These are phyloP conservation scores for Cliona cf. orientalis DNA, from an alignment of 37 sponge, comb jelly and placozoan genomes.

Conservation along the genomic window DNA sequence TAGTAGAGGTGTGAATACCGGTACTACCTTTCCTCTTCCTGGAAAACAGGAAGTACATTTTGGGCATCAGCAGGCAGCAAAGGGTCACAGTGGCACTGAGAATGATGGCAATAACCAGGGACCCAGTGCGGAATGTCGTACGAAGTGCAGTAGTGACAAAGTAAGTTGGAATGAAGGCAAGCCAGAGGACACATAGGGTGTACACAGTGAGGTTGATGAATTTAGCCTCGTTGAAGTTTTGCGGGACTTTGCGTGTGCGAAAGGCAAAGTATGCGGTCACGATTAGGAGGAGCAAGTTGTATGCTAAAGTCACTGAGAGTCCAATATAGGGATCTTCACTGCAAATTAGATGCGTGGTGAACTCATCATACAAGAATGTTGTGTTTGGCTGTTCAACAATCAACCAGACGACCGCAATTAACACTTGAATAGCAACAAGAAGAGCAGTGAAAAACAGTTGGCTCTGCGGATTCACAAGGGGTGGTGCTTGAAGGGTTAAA, in stretches of 20 bases:
- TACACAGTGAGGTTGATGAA: slow-evolving; percentile 59
- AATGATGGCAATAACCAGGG: slow-evolving; percentile 49
- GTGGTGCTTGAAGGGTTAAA: background rate
- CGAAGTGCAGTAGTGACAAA: slow-evolving; percentile 42
- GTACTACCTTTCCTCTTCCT: background rate
- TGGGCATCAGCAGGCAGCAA: slow-evolving; percentile 47
- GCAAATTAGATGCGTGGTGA: slow-evolving; percentile 27
- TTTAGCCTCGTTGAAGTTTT: slow-evolving; percentile 72
- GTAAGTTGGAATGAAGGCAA: slow-evolving; percentile 63
- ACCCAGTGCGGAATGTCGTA: slow-evolving; percentile 20
- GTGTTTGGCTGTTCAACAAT: slow-evolving; percentile 17
- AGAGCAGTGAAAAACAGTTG: slow-evolving; percentile 62
- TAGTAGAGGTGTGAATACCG: too few species aligned
- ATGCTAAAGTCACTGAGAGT: slow-evolving; percentile 29
- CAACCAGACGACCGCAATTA: slow-evolving; percentile 47
- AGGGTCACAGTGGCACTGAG: slow-evolving; percentile 60
- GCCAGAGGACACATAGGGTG: slow-evolving; percentile 55
- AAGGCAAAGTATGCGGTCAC: slow-evolving; percentile 63
- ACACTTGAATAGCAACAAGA: slow-evolving; percentile 47
- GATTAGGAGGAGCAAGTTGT: slow-evolving; percentile 57
- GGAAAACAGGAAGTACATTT: slow-evolving; percentile 27
- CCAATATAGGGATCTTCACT: slow-evolving; percentile 27
- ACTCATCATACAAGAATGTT: background rate
- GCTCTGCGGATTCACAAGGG: slow-evolving; percentile 10
- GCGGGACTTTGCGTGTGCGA: slow-evolving; percentile 59